Evolutionary conservation across 2,797 vertebrate species (phyloP), one percentile per base, ranked within the genome.

Genomic region (Helicolenus hilgendorfi): DNA sequence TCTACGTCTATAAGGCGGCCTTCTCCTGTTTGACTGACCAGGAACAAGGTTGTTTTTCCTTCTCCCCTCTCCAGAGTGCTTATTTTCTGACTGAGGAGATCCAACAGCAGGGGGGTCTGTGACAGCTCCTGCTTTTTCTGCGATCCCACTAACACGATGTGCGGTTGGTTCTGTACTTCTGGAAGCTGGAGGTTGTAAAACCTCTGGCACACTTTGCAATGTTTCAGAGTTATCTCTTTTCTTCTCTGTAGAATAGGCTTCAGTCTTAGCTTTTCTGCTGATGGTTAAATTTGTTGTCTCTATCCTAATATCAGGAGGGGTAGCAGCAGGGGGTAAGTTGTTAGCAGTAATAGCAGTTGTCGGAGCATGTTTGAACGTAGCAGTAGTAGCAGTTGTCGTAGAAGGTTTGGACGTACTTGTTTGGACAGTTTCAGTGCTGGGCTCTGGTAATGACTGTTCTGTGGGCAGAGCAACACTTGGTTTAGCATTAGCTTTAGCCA

Each of bases 401-500:
- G 63, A 56, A 26, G 59, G 26, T 85, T 78, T 69, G 14, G 67
- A 33, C 1, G 63, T 49, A 29, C n/a, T 87, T 76, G 69, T 72
- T 87, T 85, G 72, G 27, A 83, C 10, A 6, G 38, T 81, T 78
- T 67, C 64, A 41, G 79, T 94, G 84, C 82, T 94, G 10, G 85
- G 82, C 22, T 86, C 85, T 73, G 91, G 81, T 45, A 89, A 14
- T 20, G 91, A 84, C 31, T 36, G 88, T 41, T 89, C 89, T 67
- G 91, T 90, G 33, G 91, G 87, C 18, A 77, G 41, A 15, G 78
- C 31, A 70, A 73, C 87, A 64, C 79, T 84, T 49, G 91, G 83
- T 83, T 96, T 97, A 60, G 90, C 85, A 13, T 97, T 96, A 41
- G 93, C 92, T 90, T 97, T 97, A 27, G 96, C 95, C 63, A 97